phyloP scores from a whole-genome alignment of 1,140 invertebrate species.

The Spodoptera litura region DNA sequence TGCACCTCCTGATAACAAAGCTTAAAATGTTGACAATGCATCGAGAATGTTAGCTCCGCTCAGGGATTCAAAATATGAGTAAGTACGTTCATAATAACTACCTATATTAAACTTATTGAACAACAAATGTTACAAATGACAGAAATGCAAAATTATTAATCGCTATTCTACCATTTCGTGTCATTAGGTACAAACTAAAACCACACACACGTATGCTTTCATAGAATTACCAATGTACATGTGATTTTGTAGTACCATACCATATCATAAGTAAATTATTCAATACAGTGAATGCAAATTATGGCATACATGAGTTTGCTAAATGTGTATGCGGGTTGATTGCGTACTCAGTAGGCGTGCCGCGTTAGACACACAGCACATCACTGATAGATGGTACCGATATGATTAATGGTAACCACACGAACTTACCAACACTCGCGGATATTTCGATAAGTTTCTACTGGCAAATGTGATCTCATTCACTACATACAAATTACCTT shows the following conservation, averaged over 20 bases:
- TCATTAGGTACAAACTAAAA: conserved; percentile 8
- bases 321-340: conserved; percentile 55
- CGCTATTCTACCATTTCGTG: too few relatives aligned
- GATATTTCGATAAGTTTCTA: conserved; percentile 51
- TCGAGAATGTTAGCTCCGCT: not conserved
- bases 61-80: too few relatives aligned
- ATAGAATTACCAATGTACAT: conserved; percentile 13
- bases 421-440: conserved; percentile 53
- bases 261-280: conserved; percentile 42
- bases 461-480: conserved; percentile 59
- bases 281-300: conserved; percentile 42
- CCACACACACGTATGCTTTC: not conserved
- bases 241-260: conserved; percentile 24
- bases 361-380: conserved; percentile 18
- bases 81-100: too few relatives aligned
- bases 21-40: not conserved
- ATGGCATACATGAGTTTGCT: conserved; percentile 51
- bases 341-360: conserved; percentile 47
- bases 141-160: too few relatives aligned
- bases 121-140: not conserved
- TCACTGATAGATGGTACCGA: conserved; percentile 60
- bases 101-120: too few relatives aligned
- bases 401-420: conserved; percentile 68
- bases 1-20: conserved; percentile 12
- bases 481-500: conserved; percentile 70